These are phyloP conservation scores for Hymenopus coronatus DNA, from an alignment of 2,888 invertebrate species.

Conservation along the genomic window DNA sequence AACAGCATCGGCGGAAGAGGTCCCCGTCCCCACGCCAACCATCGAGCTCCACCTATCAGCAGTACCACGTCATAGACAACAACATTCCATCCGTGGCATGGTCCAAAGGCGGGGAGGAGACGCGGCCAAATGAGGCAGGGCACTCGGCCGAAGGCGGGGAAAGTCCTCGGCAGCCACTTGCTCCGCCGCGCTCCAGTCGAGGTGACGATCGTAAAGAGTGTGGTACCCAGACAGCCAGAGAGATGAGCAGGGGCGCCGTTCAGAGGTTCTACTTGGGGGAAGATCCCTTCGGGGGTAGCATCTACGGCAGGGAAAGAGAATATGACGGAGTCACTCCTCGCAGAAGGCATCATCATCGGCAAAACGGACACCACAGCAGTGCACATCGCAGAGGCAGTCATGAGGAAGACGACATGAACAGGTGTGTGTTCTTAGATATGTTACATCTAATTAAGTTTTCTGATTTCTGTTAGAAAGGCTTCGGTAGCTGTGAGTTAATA, in stretches of 20 bases:
- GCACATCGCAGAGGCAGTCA: conserved; percentile 25
- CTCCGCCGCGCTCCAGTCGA: conserved; percentile 32
- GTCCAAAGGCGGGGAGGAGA: conserved; percentile 20
- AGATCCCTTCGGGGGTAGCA: conserved; percentile 79
- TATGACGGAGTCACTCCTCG: conserved; percentile 65
- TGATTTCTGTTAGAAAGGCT: too few species aligned
- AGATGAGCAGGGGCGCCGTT: conserved; percentile 16
- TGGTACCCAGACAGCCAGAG: neutral
- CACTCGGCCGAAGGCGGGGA: conserved; percentile 14
- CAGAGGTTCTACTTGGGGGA: conserved; percentile 83
- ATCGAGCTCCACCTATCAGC: conserved; percentile 50
- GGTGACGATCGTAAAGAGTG: conserved; percentile 33
- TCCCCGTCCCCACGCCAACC: conserved; percentile 53
- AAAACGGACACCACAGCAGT: conserved; percentile 21
- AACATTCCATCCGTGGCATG: conserved; percentile 47
- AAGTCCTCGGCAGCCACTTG: conserved; percentile 21
- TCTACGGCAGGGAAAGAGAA: conserved; percentile 81
- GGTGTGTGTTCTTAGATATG: conserved; percentile 5
- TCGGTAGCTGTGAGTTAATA: too few species aligned
- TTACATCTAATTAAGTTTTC: neutral
- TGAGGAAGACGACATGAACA: conserved; percentile 34
- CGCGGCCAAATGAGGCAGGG: neutral
- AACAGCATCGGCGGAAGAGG: conserved; percentile 41
- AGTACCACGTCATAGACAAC: conserved; percentile 55
- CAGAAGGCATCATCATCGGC: conserved; percentile 42